These are phyloP conservation scores for Gymnoscopelus braueri DNA, from an alignment of 2,797 vertebrate species.

Conservation along the genomic window DNA sequence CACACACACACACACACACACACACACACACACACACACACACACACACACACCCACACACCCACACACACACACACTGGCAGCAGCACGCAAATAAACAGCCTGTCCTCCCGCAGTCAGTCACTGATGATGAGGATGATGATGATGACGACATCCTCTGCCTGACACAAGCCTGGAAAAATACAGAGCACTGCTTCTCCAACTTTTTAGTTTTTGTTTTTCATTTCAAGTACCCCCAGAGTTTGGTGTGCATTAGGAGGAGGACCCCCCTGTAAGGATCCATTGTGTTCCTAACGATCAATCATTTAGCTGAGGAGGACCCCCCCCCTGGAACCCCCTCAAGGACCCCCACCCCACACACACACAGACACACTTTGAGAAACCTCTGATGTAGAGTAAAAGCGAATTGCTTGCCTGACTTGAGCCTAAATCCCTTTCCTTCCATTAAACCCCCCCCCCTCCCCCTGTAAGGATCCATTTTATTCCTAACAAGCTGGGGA, in stretches of 20 bases:
- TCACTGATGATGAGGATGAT: slow-evolving; percentile 27
- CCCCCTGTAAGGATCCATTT: too few relatives aligned
- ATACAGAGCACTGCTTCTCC: not conserved
- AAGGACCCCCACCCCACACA: too few relatives aligned
- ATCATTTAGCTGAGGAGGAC: too few relatives aligned
- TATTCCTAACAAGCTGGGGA: too few relatives aligned
- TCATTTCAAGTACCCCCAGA: too few relatives aligned
- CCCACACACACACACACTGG: slow-evolving; percentile 40
- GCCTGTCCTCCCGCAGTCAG: slow-evolving; percentile 14
- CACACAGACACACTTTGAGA: too few relatives aligned
- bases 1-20: slow-evolving; percentile 57
- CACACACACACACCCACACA: slow-evolving; percentile 53
- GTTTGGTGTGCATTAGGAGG: too few relatives aligned
- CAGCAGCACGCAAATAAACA: slow-evolving; percentile 44
- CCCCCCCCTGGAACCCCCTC: too few relatives aligned
- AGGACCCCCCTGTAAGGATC: too few relatives aligned
- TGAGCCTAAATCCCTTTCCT: slow-evolving; percentile 17
- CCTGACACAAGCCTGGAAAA: slow-evolving; percentile 19
- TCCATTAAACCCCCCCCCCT: slow-evolving; percentile 10
- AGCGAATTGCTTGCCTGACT: slow-evolving; percentile 9
- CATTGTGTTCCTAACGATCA: too few relatives aligned
- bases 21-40: slow-evolving; percentile 42
- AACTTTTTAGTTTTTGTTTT: too few relatives aligned
- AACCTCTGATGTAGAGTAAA: not conserved
- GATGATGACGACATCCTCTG: slow-evolving; percentile 19